Percentiles rank a stretch among this genome's conserved stretches.
Conservation (phyloP, 2,797 vertebrate genomes). For the Salarias fasciatus region DNA sequence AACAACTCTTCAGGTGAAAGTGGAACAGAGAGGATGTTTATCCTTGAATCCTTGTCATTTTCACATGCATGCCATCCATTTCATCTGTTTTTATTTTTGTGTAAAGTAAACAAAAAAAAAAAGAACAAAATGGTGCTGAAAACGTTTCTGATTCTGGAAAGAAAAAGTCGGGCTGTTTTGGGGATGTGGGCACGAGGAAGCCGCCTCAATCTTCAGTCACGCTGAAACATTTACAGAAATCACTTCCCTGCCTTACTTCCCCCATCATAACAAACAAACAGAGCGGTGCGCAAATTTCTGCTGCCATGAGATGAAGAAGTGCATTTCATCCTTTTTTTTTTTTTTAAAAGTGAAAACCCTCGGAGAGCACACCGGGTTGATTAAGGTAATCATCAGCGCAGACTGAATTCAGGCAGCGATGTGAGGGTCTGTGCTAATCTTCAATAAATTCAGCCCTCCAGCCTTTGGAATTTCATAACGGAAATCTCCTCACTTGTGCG, state of each 20-base stretch:
- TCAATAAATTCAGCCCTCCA: constrained; percentile 12
- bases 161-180: too few species aligned
- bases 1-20: too few species aligned
- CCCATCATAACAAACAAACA: constrained; percentile 3
- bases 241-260: background rate
- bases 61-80: too few species aligned
- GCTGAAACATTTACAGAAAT: background rate
- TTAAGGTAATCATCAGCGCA: constrained; percentile 32
- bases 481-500: constrained; percentile 25
- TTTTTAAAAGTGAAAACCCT: constrained; percentile 22
- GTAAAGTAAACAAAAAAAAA: too few species aligned
- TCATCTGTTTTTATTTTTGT: too few species aligned
- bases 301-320: constrained; percentile 45
- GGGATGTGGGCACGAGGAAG: background rate
- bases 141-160: too few species aligned
- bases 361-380: constrained; percentile 24
- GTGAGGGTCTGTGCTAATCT: constrained; percentile 19
- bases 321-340: constrained; percentile 26
- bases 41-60: too few species aligned
- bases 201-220: background rate
- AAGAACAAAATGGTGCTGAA: too few species aligned
- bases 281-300: constrained; percentile 23
- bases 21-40: too few species aligned
- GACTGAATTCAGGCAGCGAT: constrained; percentile 11
- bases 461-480: constrained; percentile 9